Evolutionary conservation across 2,797 vertebrate genomes (phyloP).

Genomic region (Chaunax sp.): DNA sequence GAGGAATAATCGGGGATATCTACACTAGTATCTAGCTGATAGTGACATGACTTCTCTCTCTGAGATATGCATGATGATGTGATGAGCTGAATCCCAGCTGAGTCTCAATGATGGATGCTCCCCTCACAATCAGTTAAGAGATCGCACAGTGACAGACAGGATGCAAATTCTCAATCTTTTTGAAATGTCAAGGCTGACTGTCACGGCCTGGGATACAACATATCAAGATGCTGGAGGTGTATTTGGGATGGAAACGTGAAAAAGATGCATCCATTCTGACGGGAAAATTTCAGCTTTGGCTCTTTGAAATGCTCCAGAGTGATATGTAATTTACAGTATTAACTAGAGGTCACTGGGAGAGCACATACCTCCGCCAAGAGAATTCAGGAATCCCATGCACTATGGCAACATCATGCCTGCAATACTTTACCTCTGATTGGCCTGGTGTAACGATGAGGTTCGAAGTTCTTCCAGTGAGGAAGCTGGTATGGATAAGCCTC

Average conservation of each 20-base stretch:
- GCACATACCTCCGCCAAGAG: no score
- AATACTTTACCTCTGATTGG: no score
- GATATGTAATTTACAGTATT: no score
- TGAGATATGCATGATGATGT: conserved; percentile 20
- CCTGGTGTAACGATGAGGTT: no score
- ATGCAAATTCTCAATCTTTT: conserved; percentile 62
- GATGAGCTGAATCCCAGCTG: conserved; percentile 35
- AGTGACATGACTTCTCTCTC: conserved; percentile 10
- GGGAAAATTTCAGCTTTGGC: not conserved
- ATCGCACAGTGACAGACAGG: conserved; percentile 60
- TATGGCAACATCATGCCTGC: no score
- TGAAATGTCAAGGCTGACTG: conserved; percentile 68
- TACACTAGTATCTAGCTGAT: not conserved
- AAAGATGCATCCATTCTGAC: conserved; percentile 9
- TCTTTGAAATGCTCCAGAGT: conserved; percentile 16
- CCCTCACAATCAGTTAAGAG: conserved; percentile 46
- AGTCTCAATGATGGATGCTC: conserved; percentile 54
- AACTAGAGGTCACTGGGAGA: no score
- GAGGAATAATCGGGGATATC: not conserved
- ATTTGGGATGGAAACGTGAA: not conserved
- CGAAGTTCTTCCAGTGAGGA: no score
- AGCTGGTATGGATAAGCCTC: no score
- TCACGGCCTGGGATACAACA: conserved; percentile 34
- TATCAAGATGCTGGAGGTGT: conserved; percentile 18
- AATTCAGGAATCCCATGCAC: no score